These are phyloP conservation scores for Calephelis virginiensis DNA, from an alignment of 1,140 invertebrate genomes.

Conservation along the genomic window DNA sequence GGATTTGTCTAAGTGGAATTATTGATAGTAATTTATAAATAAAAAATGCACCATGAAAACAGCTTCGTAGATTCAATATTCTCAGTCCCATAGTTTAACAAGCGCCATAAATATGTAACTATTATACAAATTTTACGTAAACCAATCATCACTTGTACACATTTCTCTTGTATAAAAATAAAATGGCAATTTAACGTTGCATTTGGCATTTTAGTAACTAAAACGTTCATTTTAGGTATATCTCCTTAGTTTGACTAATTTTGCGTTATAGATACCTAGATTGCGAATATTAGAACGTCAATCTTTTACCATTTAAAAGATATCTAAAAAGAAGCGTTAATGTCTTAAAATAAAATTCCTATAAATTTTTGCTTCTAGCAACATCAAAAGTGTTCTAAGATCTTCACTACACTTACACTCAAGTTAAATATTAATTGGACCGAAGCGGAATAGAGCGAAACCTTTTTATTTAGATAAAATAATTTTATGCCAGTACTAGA, in stretches of 20 bases:
- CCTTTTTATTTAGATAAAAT: slow-evolving; percentile 5
- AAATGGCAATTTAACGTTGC: slow-evolving; percentile 16
- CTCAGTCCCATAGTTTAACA: slow-evolving; percentile 7
- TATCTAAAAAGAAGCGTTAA: slow-evolving; percentile 9
- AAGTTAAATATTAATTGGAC: slow-evolving; percentile 15
- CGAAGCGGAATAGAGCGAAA: background rate
- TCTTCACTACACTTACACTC: slow-evolving; percentile 5
- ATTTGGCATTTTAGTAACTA: slow-evolving; percentile 16
- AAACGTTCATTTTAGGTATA: slow-evolving; percentile 15
- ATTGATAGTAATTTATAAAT: background rate
- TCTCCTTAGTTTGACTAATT: slow-evolving; percentile 11
- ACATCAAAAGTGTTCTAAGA: slow-evolving; percentile 13
- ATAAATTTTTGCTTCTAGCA: slow-evolving; percentile 1
- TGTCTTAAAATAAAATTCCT: background rate
- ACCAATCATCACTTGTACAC: slow-evolving; percentile 16
- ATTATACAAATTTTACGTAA: slow-evolving; percentile 12
- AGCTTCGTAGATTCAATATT: slow-evolving; percentile 10
- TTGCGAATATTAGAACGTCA: slow-evolving; percentile 4
- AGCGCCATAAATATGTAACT: slow-evolving; percentile 1
- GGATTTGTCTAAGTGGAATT: too few relatives aligned
- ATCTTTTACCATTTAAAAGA: slow-evolving; percentile 4
- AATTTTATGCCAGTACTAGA: background rate
- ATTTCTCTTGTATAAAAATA: slow-evolving; percentile 15
- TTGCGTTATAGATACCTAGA: background rate
- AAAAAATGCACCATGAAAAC: slow-evolving; percentile 15